A percentile compares a stretch with the other conserved stretches of the same genome.
phyloP scores from a whole-genome alignment of 1,140 invertebrate species.

The Colletes latitarsis region DNA sequence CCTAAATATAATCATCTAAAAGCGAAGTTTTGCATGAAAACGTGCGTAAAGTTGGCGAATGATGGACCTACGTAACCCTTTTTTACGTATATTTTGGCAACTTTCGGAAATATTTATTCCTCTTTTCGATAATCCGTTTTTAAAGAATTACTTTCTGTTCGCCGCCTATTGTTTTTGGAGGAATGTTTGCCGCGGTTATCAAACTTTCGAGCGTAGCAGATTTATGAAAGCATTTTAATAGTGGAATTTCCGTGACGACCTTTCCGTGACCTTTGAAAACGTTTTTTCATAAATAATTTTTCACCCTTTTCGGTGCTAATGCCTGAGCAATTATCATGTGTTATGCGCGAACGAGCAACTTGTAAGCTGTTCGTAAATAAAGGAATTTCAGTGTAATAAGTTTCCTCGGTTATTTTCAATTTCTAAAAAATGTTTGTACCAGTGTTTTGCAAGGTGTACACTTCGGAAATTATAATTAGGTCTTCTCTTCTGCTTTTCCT shows the following conservation, averaged over 20 bases:
- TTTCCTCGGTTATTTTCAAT: too few relatives aligned
- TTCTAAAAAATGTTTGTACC: too few relatives aligned
- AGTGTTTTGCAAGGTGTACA: too few relatives aligned
- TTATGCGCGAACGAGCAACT: too few relatives aligned
- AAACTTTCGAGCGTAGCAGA: not conserved
- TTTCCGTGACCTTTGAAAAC: too few relatives aligned
- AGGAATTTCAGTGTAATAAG: too few relatives aligned
- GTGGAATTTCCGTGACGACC: not conserved
- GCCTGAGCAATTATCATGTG: too few relatives aligned
- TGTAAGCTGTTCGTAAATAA: too few relatives aligned
- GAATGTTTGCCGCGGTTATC: not conserved
- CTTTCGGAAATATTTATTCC: not conserved
- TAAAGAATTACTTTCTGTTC: too few relatives aligned
- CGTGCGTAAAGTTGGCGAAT: constrained; percentile 7
- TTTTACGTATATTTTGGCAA: constrained; percentile 22
- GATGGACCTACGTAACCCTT: not conserved
- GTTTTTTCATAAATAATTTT: not conserved
- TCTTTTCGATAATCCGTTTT: not conserved
- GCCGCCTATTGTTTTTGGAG: not conserved
- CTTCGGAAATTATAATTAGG: too few relatives aligned
- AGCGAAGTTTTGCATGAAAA: constrained; percentile 40
- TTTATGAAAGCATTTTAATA: not conserved
- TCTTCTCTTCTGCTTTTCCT: too few relatives aligned
- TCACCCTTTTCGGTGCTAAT: too few relatives aligned
- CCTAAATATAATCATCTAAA: constrained; percentile 35